phyloP scores from a whole-genome alignment of 2,888 invertebrate species.

The Epistrophe eligans region DNA sequence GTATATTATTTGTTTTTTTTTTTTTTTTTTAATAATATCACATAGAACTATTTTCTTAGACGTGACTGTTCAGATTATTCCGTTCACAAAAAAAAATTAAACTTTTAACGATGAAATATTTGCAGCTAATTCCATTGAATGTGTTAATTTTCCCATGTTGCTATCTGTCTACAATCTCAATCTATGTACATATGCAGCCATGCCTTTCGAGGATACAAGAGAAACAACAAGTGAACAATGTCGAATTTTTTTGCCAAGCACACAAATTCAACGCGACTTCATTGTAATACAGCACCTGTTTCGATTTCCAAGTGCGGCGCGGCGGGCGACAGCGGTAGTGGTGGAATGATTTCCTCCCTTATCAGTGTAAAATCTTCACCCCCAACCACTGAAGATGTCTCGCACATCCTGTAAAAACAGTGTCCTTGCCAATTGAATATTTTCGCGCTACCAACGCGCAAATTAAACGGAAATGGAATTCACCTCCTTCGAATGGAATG shows the following conservation, averaged over 20 bases:
- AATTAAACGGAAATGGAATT: conserved; percentile 74
- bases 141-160: conserved; percentile 18
- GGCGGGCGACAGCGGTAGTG: background rate
- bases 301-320: conserved; percentile 46
- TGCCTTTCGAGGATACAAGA: background rate
- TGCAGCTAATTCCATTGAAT: conserved; percentile 17
- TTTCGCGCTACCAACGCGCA: conserved; percentile 54
- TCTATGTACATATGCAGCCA: background rate
- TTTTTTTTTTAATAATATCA: background rate
- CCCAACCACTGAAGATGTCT: conserved; percentile 22
- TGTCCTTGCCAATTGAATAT: conserved; percentile 65
- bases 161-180: conserved; percentile 4
- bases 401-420: conserved; percentile 11
- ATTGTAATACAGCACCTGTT: conserved; percentile 55
- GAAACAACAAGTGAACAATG: conserved; percentile 37
- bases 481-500: conserved; percentile 68
- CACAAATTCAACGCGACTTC: conserved; percentile 28
- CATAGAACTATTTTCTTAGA: background rate
- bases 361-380: conserved; percentile 35
- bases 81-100: background rate
- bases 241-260: conserved; percentile 31
- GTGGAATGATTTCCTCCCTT: conserved; percentile 69
- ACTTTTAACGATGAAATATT: conserved; percentile 13
- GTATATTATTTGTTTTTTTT: no score
- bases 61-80: background rate